Evolutionary conservation across 2,797 vertebrate genomes (phyloP), one percentile per base, ranked within the genome.

Genomic region (Pangasius larnaudii): DNA sequence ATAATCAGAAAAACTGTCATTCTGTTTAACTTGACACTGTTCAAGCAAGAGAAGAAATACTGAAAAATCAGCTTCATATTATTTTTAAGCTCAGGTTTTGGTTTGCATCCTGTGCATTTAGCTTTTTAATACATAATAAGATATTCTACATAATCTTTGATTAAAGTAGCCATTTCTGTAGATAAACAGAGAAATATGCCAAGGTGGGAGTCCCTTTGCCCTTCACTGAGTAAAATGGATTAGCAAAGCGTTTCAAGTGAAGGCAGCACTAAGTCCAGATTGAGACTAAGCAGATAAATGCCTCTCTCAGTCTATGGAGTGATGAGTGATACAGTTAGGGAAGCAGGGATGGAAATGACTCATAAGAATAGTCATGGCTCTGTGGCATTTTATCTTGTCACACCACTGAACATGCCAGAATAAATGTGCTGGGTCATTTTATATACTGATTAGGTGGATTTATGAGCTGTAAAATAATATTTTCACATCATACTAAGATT

Each of bases 251-350:
- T 95, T 95, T 93, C 92, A 93, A 93, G 92, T 87, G 91, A 96
- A 93, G 94, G 93, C 94, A 93, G 88, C 92, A 90, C 92, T 95
- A 95, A 97, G 87, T 93, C 94, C 95, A 96, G 96, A 97, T 95
- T 96, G 96, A 95, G 93, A 93, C 94, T 97, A 97, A 98, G 96
- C 94, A 96, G 97, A 96, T 97, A 96, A 97, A 95, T 94, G 90
- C 91, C 90, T 93, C 89, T 92, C 85, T 93, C 91, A 65, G 86
- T 92, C 93, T 94, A 86, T 92, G 89, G 87, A 92, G 91, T 90
- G 89, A 85, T 86, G 88, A 90, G 65, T 92, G 91, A 92, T 94
- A 84, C 86, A 90, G 91, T 77, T 86, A 92, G n/a, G 63, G 91
- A 79, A 89, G 86, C 86, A 88, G 75, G 3, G 39, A 71, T 82